Base-by-base conservation (phyloP, 1,140 invertebrate genomes). In the Brachystomella parvula region DNA sequence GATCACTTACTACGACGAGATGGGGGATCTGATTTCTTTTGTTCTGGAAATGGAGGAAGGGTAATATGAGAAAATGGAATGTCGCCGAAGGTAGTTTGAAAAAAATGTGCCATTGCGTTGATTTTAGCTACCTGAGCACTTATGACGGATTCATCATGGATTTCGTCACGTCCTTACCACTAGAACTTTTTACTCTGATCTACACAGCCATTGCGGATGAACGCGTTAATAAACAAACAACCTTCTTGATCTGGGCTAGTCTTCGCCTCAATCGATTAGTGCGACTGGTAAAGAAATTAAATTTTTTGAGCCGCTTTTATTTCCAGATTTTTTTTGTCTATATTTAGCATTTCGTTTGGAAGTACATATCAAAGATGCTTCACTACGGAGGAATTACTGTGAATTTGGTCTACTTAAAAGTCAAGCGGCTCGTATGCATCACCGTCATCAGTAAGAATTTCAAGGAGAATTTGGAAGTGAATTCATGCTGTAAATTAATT, bases 401-500 rank as follows among this genome's bases (percentile, higher is more conserved):
- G n/a, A 66, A 62, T 28, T 29, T 61, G 39, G 6, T 66, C 9
- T 33, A 31, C 2, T n/a, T 58, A 3, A 66, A 66, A 62, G 17
- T 66, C 32, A 57, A 66, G 59, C 17, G 65, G 26, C 17, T 66
- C 2, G 30, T 32, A 2, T 24, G 29, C 26, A 47, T 47, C 33
- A 66, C 65, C 2, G 1, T 62, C 24, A 47, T 66, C 3, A 61
- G 60, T 35, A 47, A 61, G 30, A 57, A 66, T 44, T 66, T 66
- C n/a, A 17, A 24, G 2, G n/a, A n/a, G n/a, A n/a, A n/a, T n/a
- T n/a, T n/a, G n/a, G n/a, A n/a, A n/a, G n/a, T n/a, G n/a, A n/a
- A n/a, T n/a, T n/a, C n/a, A n/a, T n/a, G 29, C 59, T 19, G 44
- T 21, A 28, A 49, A 19, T 39, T 39, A 39, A 9, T 39, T 39